These are phyloP conservation scores for Ceratosolen solmsi DNA, from an alignment of 1,140 invertebrate genomes.

Conservation along the genomic window DNA sequence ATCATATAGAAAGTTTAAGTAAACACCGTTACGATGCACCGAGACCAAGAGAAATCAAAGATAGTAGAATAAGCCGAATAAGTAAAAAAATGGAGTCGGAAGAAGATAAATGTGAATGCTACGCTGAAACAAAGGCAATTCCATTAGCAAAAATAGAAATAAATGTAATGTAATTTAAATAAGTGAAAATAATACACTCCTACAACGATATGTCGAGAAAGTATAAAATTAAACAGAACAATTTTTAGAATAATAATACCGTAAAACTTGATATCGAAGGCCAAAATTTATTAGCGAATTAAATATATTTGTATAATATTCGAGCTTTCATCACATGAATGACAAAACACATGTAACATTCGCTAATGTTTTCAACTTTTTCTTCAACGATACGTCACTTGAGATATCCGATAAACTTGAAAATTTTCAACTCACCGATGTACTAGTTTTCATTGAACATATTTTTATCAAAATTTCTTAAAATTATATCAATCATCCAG, in stretches of 20 bases:
- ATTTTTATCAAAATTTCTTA: no score
- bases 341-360: background rate
- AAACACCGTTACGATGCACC: no score
- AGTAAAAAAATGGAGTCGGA: background rate
- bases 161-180: constrained; percentile 10
- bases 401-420: no score
- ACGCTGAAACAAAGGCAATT: background rate
- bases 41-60: background rate
- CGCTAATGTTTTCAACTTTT: background rate
- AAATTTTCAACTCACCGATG: no score
- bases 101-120: background rate
- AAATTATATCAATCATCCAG: no score
- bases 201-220: background rate
- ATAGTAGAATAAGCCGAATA: background rate
- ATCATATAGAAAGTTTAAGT: no score
- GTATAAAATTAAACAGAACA: background rate
- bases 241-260: constrained; percentile 4
- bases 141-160: background rate
- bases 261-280: background rate
- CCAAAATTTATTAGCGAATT: background rate
- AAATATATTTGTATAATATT: constrained; percentile 4
- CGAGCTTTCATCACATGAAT: background rate
- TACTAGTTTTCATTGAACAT: no score
- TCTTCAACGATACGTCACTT: no score
- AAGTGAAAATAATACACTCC: constrained; percentile 8